phyloP scores from a whole-genome alignment of 2,113 vertebrate genomes.

The Cebus imitator region DNA sequence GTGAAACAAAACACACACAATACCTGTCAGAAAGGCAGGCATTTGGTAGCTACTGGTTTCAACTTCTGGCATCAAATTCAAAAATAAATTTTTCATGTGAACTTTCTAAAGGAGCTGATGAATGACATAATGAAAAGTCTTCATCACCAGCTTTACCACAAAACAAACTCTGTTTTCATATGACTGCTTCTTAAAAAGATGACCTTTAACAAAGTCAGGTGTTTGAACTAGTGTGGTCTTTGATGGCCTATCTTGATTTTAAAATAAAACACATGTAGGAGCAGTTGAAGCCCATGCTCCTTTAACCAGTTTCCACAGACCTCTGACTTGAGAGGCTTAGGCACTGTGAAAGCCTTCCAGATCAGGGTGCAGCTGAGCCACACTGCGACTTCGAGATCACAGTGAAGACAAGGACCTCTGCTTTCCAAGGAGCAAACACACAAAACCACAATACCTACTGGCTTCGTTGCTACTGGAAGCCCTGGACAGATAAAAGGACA shows the following conservation, averaged over 20 bases:
- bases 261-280: neutral
- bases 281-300: neutral
- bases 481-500: neutral
- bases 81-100: neutral
- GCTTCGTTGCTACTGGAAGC: neutral
- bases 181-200: neutral
- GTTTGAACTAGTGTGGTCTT: neutral
- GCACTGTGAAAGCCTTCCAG: neutral
- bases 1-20: neutral
- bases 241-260: neutral
- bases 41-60: neutral
- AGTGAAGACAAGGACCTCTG: neutral
- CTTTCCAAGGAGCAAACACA: neutral
- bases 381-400: fast-evolving
- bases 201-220: neutral
- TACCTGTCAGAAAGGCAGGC: neutral
- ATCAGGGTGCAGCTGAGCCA: neutral
- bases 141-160: neutral
- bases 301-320: neutral
- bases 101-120: neutral
- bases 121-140: neutral
- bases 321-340: neutral
- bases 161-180: neutral
- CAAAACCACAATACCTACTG: neutral
- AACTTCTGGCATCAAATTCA: neutral